Conservation (phyloP, 2,888 invertebrate genomes). For the Luperina testacea region DNA sequence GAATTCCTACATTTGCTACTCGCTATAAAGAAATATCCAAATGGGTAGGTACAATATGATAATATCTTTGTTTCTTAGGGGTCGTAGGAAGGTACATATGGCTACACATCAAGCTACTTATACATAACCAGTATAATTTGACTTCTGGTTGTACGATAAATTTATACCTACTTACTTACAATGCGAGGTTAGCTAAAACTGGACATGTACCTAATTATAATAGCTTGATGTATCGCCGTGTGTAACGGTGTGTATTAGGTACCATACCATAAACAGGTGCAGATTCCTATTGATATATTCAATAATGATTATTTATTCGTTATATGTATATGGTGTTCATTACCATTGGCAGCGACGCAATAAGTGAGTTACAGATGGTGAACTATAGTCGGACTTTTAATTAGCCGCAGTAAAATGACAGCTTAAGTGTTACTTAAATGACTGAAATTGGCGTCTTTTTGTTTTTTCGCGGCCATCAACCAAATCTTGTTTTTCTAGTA, state of each 20-base stretch:
- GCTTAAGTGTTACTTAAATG: too few species aligned
- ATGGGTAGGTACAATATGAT: background rate
- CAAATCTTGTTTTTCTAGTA: too few species aligned
- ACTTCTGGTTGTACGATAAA: background rate
- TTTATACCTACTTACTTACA: background rate
- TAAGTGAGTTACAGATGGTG: constrained; percentile 20
- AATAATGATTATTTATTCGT: constrained; percentile 11
- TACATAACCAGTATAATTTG: background rate
- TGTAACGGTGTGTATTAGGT: too few species aligned
- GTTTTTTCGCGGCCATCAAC: too few species aligned
- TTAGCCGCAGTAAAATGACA: too few species aligned
- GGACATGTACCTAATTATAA: background rate
- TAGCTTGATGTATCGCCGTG: background rate
- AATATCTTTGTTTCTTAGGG: constrained; percentile 5
- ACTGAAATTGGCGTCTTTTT: too few species aligned
- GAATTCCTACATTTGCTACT: background rate
- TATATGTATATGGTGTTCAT: constrained; percentile 6
- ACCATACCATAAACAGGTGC: constrained; percentile 7
- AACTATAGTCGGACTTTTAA: background rate
- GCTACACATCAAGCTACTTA: too few species aligned
- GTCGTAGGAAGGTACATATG: background rate
- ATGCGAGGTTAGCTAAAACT: background rate
- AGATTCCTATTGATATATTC: constrained; percentile 16
- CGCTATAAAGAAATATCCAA: background rate
- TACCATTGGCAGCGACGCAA: constrained; percentile 18